Conservation (phyloP, 2,888 invertebrate species). For the Ochropleura plecta region DNA sequence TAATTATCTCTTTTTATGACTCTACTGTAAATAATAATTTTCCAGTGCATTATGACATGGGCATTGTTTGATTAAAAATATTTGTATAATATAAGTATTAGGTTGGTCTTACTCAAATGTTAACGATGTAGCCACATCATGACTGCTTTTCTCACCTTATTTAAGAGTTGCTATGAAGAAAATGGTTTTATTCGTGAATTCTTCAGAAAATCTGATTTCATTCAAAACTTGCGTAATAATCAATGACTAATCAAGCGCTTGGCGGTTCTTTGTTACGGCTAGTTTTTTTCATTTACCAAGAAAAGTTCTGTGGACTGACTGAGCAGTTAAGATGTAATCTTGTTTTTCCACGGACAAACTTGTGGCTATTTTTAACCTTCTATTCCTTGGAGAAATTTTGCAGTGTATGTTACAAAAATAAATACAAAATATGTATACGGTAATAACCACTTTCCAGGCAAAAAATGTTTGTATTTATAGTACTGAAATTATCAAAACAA, state of each 20-base stretch:
- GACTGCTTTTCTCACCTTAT: not conserved
- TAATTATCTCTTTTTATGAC: no score
- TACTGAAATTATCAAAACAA: not conserved
- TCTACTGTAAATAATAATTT: not conserved
- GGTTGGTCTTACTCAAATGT: not conserved
- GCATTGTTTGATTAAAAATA: not conserved
- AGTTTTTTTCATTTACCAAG: not conserved
- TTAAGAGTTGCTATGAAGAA: not conserved
- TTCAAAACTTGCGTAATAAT: not conserved
- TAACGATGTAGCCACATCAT: not conserved
- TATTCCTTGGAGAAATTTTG: constrained; percentile 31
- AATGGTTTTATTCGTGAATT: not conserved
- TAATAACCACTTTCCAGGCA: not conserved
- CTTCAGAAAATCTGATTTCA: not conserved
- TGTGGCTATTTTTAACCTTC: constrained; percentile 9
- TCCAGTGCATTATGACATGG: not conserved
- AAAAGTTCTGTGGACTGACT: not conserved
- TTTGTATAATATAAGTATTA: not conserved
- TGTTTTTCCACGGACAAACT: constrained; percentile 5
- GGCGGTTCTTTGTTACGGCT: not conserved
- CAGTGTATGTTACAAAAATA: not conserved
- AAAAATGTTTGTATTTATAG: not conserved
- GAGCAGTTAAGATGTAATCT: not conserved
- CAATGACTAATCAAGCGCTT: not conserved
- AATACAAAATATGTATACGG: not conserved